Base-by-base conservation (phyloP, 92 coral and sea anemone genomes). In the Palythoa grandiflora region DNA sequence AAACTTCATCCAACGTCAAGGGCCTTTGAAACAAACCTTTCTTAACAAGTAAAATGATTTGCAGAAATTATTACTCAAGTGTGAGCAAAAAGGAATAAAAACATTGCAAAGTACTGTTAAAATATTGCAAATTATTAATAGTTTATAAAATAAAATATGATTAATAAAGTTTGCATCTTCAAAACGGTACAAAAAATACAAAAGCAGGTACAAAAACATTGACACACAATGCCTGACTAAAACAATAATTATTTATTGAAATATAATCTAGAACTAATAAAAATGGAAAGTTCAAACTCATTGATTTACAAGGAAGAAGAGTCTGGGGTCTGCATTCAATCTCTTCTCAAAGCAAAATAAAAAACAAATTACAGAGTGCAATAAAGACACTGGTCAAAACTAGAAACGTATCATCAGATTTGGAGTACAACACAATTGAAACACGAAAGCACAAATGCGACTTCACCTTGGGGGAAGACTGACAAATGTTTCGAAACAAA, bases 401-500 rank as follows among this genome's bases (percentile, higher is more conserved):
- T 77, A n/a, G 4, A 28, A 35, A 6, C 11, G 12, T n/a, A 19
- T 19, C 20, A 6, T 28, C 28, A 28, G 28, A 28, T 47, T 35
- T 75, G 61, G 60, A 60, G 47, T 35, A 51, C 15, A 66, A n/a
- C 15, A 21, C 52, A n/a, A 65, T 59, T 21, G 86, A 81, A 81
- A 81, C 74, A 66, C 38, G 20, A 68, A 65, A 37, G 16, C 28
- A 78, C 9, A 57, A 16, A 53, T 47, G 6, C 14, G 68, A 15
- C 14, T 60, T 68, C 48, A 37, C 12, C 61, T 28, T 21, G 66
- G 37, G 6, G 3, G 3, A 15, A 20, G 59, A 9, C 21, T 76
- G 17, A 28, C 61, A 14, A 47, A 20, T 68, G 86, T 81, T 81
- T 66, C 86, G 86, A 81, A 81, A 66, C 74, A 81, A 40, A 44